A percentile compares a stretch with the other conserved stretches of the same genome.
phyloP scores from a whole-genome alignment of 2,113 vertebrate genomes.

The Plecotus auritus region DNA sequence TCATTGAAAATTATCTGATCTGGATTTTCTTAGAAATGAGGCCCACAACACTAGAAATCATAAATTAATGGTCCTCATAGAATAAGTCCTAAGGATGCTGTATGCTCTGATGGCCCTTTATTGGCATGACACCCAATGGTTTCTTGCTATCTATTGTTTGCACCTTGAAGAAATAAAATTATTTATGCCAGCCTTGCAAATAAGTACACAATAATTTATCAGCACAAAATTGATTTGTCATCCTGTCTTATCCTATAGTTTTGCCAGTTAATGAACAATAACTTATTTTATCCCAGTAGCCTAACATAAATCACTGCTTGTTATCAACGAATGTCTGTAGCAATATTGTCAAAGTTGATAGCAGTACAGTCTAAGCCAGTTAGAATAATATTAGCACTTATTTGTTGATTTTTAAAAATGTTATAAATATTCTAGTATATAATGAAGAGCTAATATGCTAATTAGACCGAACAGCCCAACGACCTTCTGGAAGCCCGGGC shows the following conservation, averaged over 20 bases:
- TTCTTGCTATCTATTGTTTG: constrained; percentile 55
- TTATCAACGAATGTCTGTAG: constrained; percentile 21
- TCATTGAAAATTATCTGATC: background rate
- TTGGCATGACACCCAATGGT: background rate
- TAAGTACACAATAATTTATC: constrained; percentile 61
- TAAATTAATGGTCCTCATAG: background rate
- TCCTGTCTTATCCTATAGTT: constrained; percentile 51
- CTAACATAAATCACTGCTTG: constrained; percentile 51
- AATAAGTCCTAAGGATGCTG: background rate
- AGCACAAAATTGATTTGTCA: constrained; percentile 52
- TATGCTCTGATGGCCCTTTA: background rate
- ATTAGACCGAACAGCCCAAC: too few relatives aligned
- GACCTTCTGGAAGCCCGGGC: too few relatives aligned
- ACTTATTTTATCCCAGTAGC: constrained; percentile 24
- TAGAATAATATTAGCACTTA: background rate
- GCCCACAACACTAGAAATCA: background rate
- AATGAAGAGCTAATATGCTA: too few relatives aligned
- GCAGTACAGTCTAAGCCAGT: background rate
- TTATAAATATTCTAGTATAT: background rate
- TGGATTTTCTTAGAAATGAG: background rate
- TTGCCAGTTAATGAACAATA: constrained; percentile 57
- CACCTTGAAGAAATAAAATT: constrained; percentile 68
- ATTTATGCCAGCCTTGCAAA: constrained; percentile 65
- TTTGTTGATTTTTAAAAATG: background rate
- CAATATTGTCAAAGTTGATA: background rate